Percentiles rank a stretch among this genome's conserved stretches.
Conservation (phyloP, 2,888 invertebrate species). For the Bellardia pandia region DNA sequence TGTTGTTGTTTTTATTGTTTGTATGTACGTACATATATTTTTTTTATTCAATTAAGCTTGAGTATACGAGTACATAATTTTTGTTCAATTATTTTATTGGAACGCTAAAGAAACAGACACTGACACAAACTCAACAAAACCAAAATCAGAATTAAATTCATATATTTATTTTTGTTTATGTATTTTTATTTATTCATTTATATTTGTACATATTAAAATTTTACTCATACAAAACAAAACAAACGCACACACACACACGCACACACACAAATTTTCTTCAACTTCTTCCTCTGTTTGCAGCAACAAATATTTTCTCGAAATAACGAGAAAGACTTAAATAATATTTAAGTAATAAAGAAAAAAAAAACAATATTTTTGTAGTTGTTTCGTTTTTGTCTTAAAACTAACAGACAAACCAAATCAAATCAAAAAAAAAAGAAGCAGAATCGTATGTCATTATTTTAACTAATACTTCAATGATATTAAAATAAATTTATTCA, state of each 20-base stretch:
- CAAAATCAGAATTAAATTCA: slow-evolving; percentile 2
- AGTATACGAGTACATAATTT: slow-evolving; percentile 36
- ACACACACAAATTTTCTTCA: slow-evolving; percentile 10
- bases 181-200: not conserved
- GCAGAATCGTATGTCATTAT: not conserved
- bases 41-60: slow-evolving; percentile 61
- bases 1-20: slow-evolving; percentile 18
- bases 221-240: slow-evolving; percentile 22
- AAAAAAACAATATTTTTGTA: not conserved
- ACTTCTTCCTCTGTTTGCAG: slow-evolving; percentile 23
- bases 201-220: slow-evolving; percentile 24
- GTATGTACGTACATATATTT: not conserved
- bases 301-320: not conserved
- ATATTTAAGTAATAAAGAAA: slow-evolving; percentile 23
- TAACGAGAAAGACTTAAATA: slow-evolving; percentile 10
- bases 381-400: not conserved
- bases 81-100: slow-evolving; percentile 25
- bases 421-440: not conserved
- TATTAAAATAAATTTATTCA: slow-evolving; percentile 17
- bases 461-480: slow-evolving; percentile 1
- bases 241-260: not conserved
- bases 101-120: slow-evolving; percentile 44
- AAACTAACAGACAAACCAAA: not conserved
- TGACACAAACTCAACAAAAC: slow-evolving; percentile 14
- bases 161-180: slow-evolving; percentile 45